These are phyloP conservation scores for Notodonta dromedarius DNA, from an alignment of 2,888 invertebrate genomes.

Conservation along the genomic window DNA sequence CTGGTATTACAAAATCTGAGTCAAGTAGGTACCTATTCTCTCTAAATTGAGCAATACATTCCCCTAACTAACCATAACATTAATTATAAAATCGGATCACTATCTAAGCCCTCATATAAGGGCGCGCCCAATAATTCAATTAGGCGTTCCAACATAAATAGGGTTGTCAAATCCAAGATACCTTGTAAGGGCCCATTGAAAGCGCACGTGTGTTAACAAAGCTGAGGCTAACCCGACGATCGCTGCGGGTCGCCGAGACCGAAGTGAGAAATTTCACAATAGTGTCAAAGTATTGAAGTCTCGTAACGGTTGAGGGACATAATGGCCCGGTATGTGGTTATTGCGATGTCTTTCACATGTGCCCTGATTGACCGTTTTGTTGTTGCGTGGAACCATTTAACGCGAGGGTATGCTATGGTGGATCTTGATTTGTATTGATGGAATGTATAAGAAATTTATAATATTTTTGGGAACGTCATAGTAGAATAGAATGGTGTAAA, in stretches of 20 bases:
- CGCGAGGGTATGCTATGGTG: slow-evolving; percentile 40
- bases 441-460: too few species aligned
- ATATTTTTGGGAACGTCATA: neutral
- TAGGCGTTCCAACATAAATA: slow-evolving; percentile 71
- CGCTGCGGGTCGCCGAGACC: slow-evolving; percentile 73
- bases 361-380: slow-evolving; percentile 63
- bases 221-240: slow-evolving; percentile 59
- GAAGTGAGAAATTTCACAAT: slow-evolving; percentile 77
- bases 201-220: slow-evolving; percentile 78
- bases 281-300: slow-evolving; percentile 73
- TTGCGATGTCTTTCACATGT: slow-evolving; percentile 54
- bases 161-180: slow-evolving; percentile 68
- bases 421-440: slow-evolving; percentile 39
- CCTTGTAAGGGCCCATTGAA: slow-evolving; percentile 70
- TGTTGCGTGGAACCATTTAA: slow-evolving; percentile 55
- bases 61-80: slow-evolving; percentile 34
- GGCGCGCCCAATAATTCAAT: slow-evolving; percentile 75
- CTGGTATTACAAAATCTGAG: neutral
- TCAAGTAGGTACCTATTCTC: neutral
- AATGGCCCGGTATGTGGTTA: slow-evolving; percentile 74
- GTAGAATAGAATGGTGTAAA: too few species aligned
- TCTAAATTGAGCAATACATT: slow-evolving; percentile 18
- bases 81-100: slow-evolving; percentile 62
- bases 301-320: slow-evolving; percentile 68
- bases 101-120: slow-evolving; percentile 57